phyloP scores from a whole-genome alignment of 53 echinoderm and acorn worm species.

The Echinarachnius parma region DNA sequence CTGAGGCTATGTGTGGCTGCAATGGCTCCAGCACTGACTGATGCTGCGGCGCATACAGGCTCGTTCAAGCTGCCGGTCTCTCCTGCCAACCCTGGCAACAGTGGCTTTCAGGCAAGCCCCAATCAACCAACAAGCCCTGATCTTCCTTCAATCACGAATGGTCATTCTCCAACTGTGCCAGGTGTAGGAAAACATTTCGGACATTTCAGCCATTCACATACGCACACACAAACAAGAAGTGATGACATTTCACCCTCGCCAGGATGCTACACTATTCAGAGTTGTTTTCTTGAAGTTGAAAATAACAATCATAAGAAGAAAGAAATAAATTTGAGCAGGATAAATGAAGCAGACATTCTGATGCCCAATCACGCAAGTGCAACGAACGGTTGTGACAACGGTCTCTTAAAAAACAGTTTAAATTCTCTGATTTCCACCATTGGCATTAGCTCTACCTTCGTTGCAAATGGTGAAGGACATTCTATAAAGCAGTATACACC shows the following conservation, averaged over 20 bases:
- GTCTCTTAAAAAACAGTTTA: conserved; percentile 7
- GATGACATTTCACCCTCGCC: conserved; percentile 5
- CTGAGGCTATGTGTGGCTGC: conserved; percentile 96
- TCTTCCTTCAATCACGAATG: conserved; percentile 51
- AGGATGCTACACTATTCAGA: conserved; percentile 12
- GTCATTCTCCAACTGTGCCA: conserved; percentile 31
- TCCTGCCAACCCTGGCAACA: conserved; percentile 78
- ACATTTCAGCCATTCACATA: background rate
- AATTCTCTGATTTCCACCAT: conserved; percentile 43
- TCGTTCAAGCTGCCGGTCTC: conserved; percentile 96
- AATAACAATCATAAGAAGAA: conserved; percentile 35
- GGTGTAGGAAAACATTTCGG: conserved; percentile 13
- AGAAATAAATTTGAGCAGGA: conserved; percentile 2
- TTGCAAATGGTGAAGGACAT: conserved; percentile 39
- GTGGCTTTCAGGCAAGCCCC: conserved; percentile 67
- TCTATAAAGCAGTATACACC: background rate
- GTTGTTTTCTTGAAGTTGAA: conserved; percentile 28
- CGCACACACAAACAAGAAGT: background rate
- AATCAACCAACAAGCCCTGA: conserved; percentile 82
- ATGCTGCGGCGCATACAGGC: conserved; percentile 94
- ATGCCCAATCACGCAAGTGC: background rate
- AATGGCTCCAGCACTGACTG: conserved; percentile 99
- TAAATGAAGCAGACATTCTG: background rate
- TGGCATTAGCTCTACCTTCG: conserved; percentile 10
- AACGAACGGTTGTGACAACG: background rate